A percentile compares a stretch with the other conserved stretches of the same genome.
These are phyloP conservation scores for Spinus pinus DNA, from an alignment of 2,797 vertebrate genomes.

Conservation along the genomic window DNA sequence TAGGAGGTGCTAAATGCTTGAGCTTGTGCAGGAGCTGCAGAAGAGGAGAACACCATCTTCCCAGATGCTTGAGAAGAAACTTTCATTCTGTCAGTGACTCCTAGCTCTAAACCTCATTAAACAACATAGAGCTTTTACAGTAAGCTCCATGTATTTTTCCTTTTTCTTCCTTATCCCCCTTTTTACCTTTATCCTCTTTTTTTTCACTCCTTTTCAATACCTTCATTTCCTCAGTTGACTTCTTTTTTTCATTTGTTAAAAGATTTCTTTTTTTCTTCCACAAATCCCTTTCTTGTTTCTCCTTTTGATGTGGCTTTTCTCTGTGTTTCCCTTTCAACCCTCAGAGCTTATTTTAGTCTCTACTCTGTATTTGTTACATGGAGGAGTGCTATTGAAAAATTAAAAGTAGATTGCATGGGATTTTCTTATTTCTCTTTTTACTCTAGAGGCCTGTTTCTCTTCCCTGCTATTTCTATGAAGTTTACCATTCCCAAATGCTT, in stretches of 20 bases:
- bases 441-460: neutral
- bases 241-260: conserved; percentile 50
- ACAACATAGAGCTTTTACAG: conserved; percentile 3
- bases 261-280: conserved; percentile 29
- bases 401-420: conserved; percentile 42
- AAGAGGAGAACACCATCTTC: neutral
- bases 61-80: neutral
- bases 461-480: neutral
- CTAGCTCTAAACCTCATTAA: neutral
- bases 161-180: conserved; percentile 8
- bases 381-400: conserved; percentile 41
- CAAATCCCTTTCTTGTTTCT: conserved; percentile 45
- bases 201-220: conserved; percentile 32
- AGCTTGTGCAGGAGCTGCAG: neutral
- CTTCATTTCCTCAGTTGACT: conserved; percentile 10
- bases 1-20: fast-evolving
- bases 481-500: neutral
- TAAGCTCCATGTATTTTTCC: neutral
- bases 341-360: conserved; percentile 46
- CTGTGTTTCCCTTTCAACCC: conserved; percentile 38
- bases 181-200: neutral
- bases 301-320: conserved; percentile 58
- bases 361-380: conserved; percentile 25
- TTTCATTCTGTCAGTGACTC: neutral
- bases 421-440: conserved; percentile 34